Evolutionary conservation across 2,888 invertebrate species (phyloP).

Genomic region (Arge pagana): DNA sequence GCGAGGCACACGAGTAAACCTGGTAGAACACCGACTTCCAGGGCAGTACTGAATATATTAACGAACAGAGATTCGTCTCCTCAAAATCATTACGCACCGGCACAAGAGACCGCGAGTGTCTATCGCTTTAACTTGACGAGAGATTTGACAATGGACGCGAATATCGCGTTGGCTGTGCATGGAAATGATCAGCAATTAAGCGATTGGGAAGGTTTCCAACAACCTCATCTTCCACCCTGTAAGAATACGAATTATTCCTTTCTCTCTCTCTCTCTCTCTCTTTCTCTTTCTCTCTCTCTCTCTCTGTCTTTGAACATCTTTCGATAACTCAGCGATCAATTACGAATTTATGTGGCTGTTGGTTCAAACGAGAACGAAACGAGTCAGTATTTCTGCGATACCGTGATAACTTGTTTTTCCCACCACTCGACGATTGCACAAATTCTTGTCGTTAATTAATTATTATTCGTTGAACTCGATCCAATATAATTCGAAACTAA

Average conservation of each 20-base stretch:
- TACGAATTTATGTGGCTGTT: too few species aligned
- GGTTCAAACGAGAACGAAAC: too few species aligned
- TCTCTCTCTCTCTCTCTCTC: too few species aligned
- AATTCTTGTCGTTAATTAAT: too few species aligned
- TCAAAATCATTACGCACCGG: slow-evolving; percentile 9
- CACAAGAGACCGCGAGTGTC: not conserved
- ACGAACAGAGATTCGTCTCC: slow-evolving; percentile 30
- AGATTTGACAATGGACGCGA: not conserved
- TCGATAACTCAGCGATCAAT: too few species aligned
- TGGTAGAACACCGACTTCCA: slow-evolving; percentile 39
- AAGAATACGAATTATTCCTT: too few species aligned
- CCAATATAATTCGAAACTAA: not conserved
- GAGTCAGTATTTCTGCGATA: too few species aligned
- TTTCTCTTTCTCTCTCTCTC: too few species aligned
- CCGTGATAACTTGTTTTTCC: too few species aligned
- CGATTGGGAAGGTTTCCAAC: slow-evolving; percentile 16
- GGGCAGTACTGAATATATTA: slow-evolving; percentile 42
- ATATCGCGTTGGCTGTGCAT: not conserved
- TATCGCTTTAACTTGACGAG: not conserved
- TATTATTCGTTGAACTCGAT: not conserved
- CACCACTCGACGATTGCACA: too few species aligned
- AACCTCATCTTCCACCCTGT: slow-evolving; percentile 7
- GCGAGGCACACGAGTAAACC: slow-evolving; percentile 45
- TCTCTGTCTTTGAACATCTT: too few species aligned
- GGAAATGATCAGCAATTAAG: not conserved